phyloP scores from a whole-genome alignment of 2,797 vertebrate genomes.

The Hoplostethus atlanticus region DNA sequence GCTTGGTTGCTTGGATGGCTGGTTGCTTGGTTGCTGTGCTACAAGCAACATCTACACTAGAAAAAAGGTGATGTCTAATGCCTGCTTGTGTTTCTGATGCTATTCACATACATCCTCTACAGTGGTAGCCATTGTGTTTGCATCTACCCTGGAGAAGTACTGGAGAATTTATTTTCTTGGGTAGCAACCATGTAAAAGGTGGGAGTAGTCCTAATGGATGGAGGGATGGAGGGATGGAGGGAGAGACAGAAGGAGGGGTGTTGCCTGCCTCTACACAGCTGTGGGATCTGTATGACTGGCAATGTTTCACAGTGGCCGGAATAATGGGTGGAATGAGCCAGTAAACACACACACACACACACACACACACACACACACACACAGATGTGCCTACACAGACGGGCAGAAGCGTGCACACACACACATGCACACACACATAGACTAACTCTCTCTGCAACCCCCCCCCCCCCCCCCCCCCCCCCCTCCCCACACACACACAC shows the following conservation, averaged over 20 bases:
- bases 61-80: constrained; percentile 28
- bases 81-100: constrained; percentile 14
- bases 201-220: not conserved
- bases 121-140: not conserved
- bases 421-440: constrained; percentile 2
- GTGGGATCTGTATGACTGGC: constrained; percentile 53
- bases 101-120: not conserved
- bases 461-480: no score
- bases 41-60: constrained; percentile 55
- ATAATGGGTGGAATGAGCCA: constrained; percentile 47
- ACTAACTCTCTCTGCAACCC: constrained; percentile 3
- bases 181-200: not conserved
- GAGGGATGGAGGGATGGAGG: constrained; percentile 7
- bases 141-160: no score
- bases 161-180: no score
- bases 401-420: constrained; percentile 23
- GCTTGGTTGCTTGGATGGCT: constrained; percentile 18
- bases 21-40: constrained; percentile 54
- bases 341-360: not conserved
- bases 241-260: not conserved
- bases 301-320: constrained; percentile 35
- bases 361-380: constrained; percentile 9
- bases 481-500: no score
- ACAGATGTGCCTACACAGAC: constrained; percentile 46
- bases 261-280: constrained; percentile 34